Evolutionary conservation across 2,113 vertebrate genomes (phyloP).

Genomic region (Pachyramphus minor): DNA sequence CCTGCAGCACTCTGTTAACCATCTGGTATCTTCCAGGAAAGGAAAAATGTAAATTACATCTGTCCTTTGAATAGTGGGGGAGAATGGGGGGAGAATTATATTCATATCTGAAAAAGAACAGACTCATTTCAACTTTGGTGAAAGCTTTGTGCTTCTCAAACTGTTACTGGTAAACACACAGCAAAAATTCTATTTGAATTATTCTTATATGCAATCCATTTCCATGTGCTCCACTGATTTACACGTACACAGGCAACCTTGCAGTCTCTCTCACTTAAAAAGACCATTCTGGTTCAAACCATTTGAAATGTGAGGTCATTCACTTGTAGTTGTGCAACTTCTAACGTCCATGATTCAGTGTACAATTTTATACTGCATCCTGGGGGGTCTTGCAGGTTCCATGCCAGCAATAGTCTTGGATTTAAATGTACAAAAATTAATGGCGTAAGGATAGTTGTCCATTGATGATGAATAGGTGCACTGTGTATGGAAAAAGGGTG

Average conservation of each 20-base stretch:
- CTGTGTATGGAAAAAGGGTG: not conserved
- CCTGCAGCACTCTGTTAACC: not conserved
- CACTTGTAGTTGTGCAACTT: not conserved
- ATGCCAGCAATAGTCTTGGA: not conserved
- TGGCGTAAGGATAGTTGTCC: not conserved
- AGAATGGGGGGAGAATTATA: fast-evolving
- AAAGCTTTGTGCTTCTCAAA: not conserved
- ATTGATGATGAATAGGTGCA: not conserved
- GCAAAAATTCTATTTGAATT: not conserved
- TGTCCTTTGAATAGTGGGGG: not conserved
- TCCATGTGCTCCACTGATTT: not conserved
- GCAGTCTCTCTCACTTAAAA: not conserved
- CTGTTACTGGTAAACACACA: not conserved
- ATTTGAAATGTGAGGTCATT: not conserved
- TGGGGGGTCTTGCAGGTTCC: not conserved
- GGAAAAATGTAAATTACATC: not conserved
- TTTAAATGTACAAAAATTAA: not conserved
- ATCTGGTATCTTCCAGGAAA: conserved; percentile 33
- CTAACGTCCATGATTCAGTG: not conserved
- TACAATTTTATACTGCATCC: not conserved
- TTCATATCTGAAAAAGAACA: not conserved
- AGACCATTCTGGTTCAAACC: not conserved
- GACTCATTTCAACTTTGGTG: not conserved
- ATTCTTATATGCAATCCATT: not conserved
- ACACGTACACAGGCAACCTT: not conserved